Conservation (phyloP, 2,797 vertebrate genomes). For the Megalops cyprinoides region DNA sequence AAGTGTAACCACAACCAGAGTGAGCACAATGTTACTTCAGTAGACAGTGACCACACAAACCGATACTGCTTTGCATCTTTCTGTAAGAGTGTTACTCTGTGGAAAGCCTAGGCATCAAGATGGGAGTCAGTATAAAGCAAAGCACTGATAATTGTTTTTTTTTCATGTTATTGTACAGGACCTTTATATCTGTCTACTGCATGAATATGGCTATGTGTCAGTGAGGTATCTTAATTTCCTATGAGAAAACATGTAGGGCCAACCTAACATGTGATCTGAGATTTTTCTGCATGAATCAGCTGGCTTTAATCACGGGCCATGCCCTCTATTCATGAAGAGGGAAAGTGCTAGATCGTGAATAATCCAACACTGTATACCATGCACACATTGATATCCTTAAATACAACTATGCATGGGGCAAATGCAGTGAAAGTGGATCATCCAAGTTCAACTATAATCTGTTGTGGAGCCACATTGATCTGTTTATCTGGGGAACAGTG, state of each 20-base stretch:
- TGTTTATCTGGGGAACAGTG: neutral
- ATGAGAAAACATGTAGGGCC: constrained; percentile 23
- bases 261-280: neutral
- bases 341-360: constrained; percentile 10
- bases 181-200: neutral
- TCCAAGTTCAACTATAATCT: neutral
- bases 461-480: neutral
- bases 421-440: neutral
- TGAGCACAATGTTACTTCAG: neutral
- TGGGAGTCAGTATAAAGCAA: neutral
- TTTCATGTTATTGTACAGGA: neutral
- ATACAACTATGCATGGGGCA: neutral
- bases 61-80: neutral
- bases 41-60: neutral
- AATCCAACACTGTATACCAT: neutral
- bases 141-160: neutral
- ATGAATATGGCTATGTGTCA: neutral
- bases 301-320: neutral
- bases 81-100: neutral
- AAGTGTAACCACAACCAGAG: neutral
- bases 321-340: neutral
- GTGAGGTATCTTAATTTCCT: constrained; percentile 15
- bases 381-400: neutral
- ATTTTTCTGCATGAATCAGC: constrained; percentile 15
- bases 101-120: neutral